phyloP scores from a whole-genome alignment of 2,113 vertebrate genomes.

The Aphyosemion australe region DNA sequence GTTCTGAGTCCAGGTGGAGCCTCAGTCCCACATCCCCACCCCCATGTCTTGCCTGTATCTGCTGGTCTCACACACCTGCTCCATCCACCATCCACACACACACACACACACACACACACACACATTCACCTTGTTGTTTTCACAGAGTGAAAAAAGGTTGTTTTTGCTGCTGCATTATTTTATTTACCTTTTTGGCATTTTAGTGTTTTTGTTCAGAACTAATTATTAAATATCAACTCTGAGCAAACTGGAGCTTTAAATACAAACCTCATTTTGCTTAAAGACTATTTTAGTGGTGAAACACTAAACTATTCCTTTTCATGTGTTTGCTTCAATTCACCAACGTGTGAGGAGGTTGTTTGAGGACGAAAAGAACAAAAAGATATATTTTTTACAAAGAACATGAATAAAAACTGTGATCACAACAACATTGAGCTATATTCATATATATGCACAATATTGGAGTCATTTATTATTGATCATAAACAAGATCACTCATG shows the following conservation, averaged over 20 bases:
- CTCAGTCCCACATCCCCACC: conserved; percentile 18
- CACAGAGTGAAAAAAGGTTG: neutral
- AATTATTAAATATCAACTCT: conserved; percentile 1
- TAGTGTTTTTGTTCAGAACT: neutral
- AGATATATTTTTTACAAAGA: conserved; percentile 17
- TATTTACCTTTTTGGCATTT: conserved; percentile 8
- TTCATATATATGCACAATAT: conserved; percentile 39
- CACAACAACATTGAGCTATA: conserved; percentile 14
- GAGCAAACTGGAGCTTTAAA: neutral
- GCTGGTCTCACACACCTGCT: conserved; percentile 61
- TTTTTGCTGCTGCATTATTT: neutral
- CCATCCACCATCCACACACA: conserved; percentile 30
- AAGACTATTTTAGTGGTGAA: conserved; percentile 26
- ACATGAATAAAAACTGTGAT: conserved; percentile 22
- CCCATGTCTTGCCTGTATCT: conserved; percentile 12
- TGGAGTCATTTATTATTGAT: conserved; percentile 62
- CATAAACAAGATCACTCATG: conserved; percentile 50
- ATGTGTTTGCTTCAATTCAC: conserved; percentile 36
- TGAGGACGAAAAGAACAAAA: conserved; percentile 14
- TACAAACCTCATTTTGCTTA: conserved; percentile 24
- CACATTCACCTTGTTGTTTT: conserved; percentile 31
- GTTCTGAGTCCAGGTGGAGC: conserved; percentile 74
- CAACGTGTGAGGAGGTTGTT: conserved; percentile 24
- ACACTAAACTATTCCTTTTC: conserved; percentile 46
- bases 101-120: conserved; percentile 12